phyloP scores from a whole-genome alignment of 92 coral and sea anemone genomes.

The Bergia sp. region DNA sequence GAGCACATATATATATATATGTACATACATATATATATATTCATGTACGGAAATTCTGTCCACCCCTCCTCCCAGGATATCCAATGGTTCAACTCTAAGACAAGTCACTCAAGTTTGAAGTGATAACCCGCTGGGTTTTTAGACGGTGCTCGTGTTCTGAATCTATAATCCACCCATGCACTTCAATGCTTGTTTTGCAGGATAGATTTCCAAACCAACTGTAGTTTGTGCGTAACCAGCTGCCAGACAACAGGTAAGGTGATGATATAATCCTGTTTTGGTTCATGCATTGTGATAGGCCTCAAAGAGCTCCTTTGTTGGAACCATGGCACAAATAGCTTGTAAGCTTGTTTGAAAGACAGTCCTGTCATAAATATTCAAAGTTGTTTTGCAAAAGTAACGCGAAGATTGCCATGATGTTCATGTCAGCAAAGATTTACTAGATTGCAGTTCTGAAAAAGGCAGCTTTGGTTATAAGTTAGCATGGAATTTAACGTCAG shows the following conservation, averaged over 20 bases:
- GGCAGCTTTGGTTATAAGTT: too few relatives aligned
- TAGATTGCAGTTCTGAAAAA: too few relatives aligned
- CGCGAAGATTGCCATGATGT: too few relatives aligned
- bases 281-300: background rate
- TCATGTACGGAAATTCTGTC: too few relatives aligned
- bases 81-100: background rate
- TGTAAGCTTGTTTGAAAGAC: background rate
- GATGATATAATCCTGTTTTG: background rate
- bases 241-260: background rate
- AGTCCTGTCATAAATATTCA: background rate
- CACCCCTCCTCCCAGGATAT: too few relatives aligned
- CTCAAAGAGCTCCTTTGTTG: background rate
- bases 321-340: background rate
- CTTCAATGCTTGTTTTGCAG: background rate
- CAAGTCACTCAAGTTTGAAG: background rate
- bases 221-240: background rate
- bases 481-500: too few relatives aligned
- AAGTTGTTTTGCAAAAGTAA: background rate
- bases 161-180: background rate
- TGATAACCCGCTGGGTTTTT: background rate
- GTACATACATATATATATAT: too few relatives aligned
- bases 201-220: background rate
- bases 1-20: too few relatives aligned
- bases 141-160: too few relatives aligned
- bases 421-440: too few relatives aligned